A percentile compares a stretch with the other conserved stretches of the same genome.
phyloP scores from a whole-genome alignment of 1,140 invertebrate species.

The Gerris buenoi region DNA sequence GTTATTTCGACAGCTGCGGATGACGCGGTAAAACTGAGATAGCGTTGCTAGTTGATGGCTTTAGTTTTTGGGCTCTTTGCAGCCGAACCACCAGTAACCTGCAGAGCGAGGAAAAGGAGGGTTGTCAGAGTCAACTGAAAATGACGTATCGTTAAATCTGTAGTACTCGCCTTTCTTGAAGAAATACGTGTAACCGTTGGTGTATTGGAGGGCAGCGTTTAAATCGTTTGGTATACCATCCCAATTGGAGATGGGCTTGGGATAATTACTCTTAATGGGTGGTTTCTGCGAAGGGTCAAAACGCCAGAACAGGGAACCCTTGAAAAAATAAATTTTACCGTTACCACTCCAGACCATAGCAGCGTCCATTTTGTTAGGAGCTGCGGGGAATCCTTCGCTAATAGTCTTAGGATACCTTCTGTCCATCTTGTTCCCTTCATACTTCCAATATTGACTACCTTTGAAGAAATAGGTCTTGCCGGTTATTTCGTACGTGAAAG shows the following conservation, averaged over 20 bases:
- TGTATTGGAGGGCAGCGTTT: slow-evolving; percentile 79
- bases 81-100: slow-evolving; percentile 85
- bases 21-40: too few relatives aligned
- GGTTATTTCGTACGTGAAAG: slow-evolving; percentile 79
- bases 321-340: slow-evolving; percentile 91
- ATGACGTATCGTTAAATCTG: slow-evolving; percentile 81
- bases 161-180: slow-evolving; percentile 83
- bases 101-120: slow-evolving; percentile 73
- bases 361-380: slow-evolving; percentile 81
- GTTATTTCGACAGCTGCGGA: too few relatives aligned
- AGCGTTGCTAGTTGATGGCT: too few relatives aligned
- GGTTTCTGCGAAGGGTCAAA: slow-evolving; percentile 74
- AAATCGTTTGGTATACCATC: slow-evolving; percentile 72
- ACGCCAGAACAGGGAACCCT: slow-evolving; percentile 83
- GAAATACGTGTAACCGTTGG: slow-evolving; percentile 91
- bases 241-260: slow-evolving; percentile 80
- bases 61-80: too few relatives aligned
- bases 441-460: slow-evolving; percentile 86
- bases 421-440: slow-evolving; percentile 65
- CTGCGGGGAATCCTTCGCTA: slow-evolving; percentile 74
- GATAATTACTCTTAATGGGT: slow-evolving; percentile 74
- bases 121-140: slow-evolving; percentile 60
- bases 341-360: slow-evolving; percentile 86
- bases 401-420: slow-evolving; percentile 81
- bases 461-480: slow-evolving; percentile 80